These are phyloP conservation scores for Diphyllodes magnificus DNA, from an alignment of 2,113 vertebrate species.

Conservation along the genomic window DNA sequence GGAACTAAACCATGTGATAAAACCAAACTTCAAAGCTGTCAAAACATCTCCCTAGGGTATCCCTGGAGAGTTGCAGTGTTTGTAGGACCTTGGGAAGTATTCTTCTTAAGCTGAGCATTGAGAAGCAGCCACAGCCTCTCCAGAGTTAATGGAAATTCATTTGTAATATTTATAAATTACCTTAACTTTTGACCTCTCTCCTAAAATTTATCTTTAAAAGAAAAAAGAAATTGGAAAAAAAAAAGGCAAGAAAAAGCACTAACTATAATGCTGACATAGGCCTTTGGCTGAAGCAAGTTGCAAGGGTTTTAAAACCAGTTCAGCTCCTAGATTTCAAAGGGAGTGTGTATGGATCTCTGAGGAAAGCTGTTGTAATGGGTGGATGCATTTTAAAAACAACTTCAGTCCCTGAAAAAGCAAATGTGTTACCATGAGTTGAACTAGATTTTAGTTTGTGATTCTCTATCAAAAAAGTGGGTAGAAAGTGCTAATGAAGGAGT, in stretches of 20 bases:
- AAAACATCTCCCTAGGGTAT: constrained; percentile 47
- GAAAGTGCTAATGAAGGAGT: not conserved
- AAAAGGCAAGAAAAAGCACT: not conserved
- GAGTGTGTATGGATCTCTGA: not conserved
- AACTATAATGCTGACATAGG: not conserved
- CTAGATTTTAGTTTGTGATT: not conserved
- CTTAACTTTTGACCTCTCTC: constrained; percentile 35
- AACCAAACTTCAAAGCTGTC: constrained; percentile 63
- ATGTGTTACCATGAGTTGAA: not conserved
- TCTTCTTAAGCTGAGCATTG: constrained; percentile 10
- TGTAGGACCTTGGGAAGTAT: constrained; percentile 48
- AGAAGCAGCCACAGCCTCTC: not conserved
- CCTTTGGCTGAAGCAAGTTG: not conserved
- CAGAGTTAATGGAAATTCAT: constrained; percentile 35
- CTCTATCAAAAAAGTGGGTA: not conserved
- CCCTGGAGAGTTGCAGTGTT: constrained; percentile 37
- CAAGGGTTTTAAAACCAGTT: not conserved
- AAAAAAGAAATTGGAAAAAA: not conserved
- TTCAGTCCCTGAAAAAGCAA: not conserved
- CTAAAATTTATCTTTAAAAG: not conserved
- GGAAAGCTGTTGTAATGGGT: not conserved
- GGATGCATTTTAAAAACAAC: not conserved
- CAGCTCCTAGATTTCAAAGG: not conserved
- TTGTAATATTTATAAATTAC: constrained; percentile 47
- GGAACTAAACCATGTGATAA: constrained; percentile 53